Evolutionary conservation across 2,888 invertebrate species (phyloP), one percentile per base, ranked within the genome.

Genomic region (Nasonia oneida): DNA sequence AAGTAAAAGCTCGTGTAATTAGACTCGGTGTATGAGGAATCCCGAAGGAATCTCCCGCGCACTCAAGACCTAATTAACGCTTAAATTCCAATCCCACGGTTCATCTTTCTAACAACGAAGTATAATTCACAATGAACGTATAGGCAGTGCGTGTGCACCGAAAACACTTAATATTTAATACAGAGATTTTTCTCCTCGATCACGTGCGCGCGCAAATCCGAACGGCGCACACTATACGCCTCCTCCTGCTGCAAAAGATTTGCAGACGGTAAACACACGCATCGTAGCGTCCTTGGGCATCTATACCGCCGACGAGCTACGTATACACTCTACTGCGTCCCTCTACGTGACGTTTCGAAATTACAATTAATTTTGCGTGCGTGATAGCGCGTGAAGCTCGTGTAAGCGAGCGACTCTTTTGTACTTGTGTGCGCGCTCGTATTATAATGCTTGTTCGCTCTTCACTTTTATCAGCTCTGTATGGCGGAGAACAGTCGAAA

Each of bases 281-380:
- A 12, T 14, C 42, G 73, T 29, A 12, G n/a, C 57, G 73, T 42
- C 73, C 73, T 73, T 73, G 73, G 47, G 73, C 42, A 23, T 73
- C 42, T 23, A 15, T 33, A 67, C 33, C 3, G 23, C 10, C 12
- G 12, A 73, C 29, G 47, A 23, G 73, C 47, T n/a, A 67, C 14
- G 29, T 29, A 67, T 67, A 67, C 8, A 67, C 67, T 67, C 29
- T 29, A 42, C 67, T 50, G 61, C 57, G 47, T 3, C 33, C 50
- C 3, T 23, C 50, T 86, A 78, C 82, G 73, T 84, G 78, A 74
- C 76, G 83, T 84, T 87, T 84, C 50, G 82, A 86, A 86, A 88
- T 87, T 83, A 83, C 80, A 85, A 87, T 88, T 85, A 84, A 86
- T 85, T 87, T 88, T 83, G 77, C 81, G 61, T 80, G 83, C 82